A percentile compares a stretch with the other conserved stretches of the same genome.
Conservation (phyloP, 2,888 invertebrate species). For the Fragum fragum region DNA sequence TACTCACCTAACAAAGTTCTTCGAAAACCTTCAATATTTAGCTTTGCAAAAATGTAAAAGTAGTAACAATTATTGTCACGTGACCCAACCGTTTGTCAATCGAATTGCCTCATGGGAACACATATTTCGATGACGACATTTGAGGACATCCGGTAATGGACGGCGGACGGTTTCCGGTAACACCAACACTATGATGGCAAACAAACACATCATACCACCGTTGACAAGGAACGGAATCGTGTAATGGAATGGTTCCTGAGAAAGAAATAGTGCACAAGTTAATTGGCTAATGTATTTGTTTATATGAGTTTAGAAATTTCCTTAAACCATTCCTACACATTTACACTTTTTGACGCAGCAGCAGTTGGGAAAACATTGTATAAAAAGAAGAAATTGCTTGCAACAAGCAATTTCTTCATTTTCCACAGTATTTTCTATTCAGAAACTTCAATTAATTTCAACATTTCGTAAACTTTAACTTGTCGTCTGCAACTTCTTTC, state of each 20-base stretch:
- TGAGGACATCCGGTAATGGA: constrained; percentile 79
- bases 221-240: constrained; percentile 79
- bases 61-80: background rate
- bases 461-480: no score
- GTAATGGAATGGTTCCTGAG: constrained; percentile 73
- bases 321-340: no score
- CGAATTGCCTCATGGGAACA: constrained; percentile 64
- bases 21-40: background rate
- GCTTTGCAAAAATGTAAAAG: background rate
- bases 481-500: no score
- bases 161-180: constrained; percentile 76
- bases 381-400: no score
- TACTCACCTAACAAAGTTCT: no score
- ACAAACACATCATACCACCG: constrained; percentile 76
- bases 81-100: constrained; percentile 46
- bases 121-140: constrained; percentile 78
- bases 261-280: background rate
- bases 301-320: no score
- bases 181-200: constrained; percentile 74
- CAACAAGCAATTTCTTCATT: no score
- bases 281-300: no score
- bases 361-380: no score
- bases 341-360: no score
- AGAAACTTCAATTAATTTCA: no score
- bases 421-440: no score